A percentile compares a stretch with the other conserved stretches of the same genome.
Evolutionary conservation across 2,888 invertebrate species (phyloP).

Genomic region (Sinotaia quadrata): DNA sequence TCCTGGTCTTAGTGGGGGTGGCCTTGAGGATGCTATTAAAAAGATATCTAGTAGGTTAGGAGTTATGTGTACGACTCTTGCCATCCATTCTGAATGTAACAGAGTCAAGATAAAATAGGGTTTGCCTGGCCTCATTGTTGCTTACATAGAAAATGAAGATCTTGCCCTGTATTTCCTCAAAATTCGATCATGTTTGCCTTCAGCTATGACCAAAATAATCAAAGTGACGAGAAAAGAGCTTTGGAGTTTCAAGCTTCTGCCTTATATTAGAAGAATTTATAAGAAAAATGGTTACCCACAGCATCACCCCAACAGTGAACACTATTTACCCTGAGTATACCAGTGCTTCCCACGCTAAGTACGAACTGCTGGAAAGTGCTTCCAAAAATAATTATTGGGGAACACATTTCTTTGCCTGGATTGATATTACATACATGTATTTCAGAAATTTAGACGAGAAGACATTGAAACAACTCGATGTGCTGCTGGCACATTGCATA

Average conservation of each 20-base stretch:
- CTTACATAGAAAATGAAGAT: conserved; percentile 40
- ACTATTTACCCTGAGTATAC: conserved; percentile 41
- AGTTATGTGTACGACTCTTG: too few species aligned
- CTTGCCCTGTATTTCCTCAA: conserved; percentile 35
- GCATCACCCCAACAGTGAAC: conserved; percentile 40
- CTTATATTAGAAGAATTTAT: conserved; percentile 34
- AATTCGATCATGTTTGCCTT: conserved; percentile 38
- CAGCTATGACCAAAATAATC: conserved; percentile 36
- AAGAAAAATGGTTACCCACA: conserved; percentile 39
- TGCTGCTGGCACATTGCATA: conserved; percentile 96
- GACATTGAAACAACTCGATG: conserved; percentile 97
- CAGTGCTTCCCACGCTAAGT: conserved; percentile 45
- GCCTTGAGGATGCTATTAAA: too few species aligned
- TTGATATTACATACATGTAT: conserved; percentile 42
- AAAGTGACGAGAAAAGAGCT: conserved; percentile 35
- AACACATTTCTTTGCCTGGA: conserved; percentile 44
- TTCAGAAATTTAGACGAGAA: too few species aligned
- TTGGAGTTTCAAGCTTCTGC: conserved; percentile 38
- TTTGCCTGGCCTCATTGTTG: conserved; percentile 41
- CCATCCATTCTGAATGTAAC: too few species aligned
- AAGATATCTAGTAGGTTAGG: too few species aligned
- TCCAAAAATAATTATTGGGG: conserved; percentile 32
- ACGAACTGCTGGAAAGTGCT: conserved; percentile 37
- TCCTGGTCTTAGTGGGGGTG: too few species aligned
- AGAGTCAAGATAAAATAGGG: too few species aligned